phyloP scores from a whole-genome alignment of 2,797 vertebrate genomes.

The Sebastes flavidus region DNA sequence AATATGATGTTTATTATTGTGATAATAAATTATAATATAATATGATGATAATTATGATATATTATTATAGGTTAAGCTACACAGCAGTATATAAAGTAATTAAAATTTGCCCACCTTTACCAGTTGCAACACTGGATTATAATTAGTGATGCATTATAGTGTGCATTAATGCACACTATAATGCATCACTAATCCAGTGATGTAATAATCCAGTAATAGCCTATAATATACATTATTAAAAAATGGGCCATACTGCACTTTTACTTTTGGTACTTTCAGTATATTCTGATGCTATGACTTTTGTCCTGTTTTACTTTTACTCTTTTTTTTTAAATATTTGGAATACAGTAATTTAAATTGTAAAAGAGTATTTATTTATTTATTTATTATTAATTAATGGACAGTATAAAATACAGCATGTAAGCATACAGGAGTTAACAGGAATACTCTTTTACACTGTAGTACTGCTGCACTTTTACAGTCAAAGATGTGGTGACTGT shows the following conservation, averaged over 20 bases:
- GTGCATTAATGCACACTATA: too few relatives aligned
- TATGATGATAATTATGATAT: too few relatives aligned
- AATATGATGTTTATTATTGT: too few relatives aligned
- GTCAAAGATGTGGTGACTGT: too few relatives aligned
- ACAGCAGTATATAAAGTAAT: neutral
- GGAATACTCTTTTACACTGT: too few relatives aligned
- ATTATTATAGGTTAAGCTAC: neutral
- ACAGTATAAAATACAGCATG: too few relatives aligned
- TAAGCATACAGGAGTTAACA: too few relatives aligned
- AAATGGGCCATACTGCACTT: neutral
- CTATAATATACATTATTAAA: neutral
- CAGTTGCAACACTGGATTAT: neutral
- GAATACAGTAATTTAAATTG: neutral
- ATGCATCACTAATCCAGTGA: neutral
- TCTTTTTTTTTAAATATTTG: neutral
- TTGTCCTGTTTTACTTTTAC: too few relatives aligned
- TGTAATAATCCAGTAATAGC: neutral
- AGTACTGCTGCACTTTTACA: neutral
- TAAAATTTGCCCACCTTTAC: neutral
- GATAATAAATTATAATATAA: too few relatives aligned
- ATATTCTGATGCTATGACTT: accelerated
- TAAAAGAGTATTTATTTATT: too few relatives aligned
- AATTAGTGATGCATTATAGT: neutral
- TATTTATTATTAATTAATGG: too few relatives aligned
- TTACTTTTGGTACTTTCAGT: neutral